Evolutionary conservation across 2,888 invertebrate species (phyloP).

Genomic region (Busseola fusca): DNA sequence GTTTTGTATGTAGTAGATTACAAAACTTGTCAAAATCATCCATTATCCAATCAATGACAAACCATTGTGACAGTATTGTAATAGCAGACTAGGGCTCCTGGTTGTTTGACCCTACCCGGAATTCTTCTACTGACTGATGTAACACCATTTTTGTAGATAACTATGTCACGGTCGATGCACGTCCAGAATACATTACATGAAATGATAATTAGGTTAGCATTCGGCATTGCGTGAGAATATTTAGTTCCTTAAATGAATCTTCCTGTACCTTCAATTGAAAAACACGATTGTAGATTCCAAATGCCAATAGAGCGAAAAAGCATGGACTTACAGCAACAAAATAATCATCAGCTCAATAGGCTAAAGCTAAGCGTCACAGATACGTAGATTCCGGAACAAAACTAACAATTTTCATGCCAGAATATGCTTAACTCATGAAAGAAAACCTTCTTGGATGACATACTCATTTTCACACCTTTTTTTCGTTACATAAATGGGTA

Average conservation of each 20-base stretch:
- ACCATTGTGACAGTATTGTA: too few species aligned
- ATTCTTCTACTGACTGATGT: constrained; percentile 18
- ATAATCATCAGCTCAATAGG: neutral
- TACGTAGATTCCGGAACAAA: neutral
- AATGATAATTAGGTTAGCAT: constrained; percentile 45
- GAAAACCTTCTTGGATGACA: neutral
- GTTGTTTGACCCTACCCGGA: constrained; percentile 17
- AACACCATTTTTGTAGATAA: constrained; percentile 36
- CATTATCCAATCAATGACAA: too few species aligned
- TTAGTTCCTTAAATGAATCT: constrained; percentile 43
- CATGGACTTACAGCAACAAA: constrained; percentile 3
- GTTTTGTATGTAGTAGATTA: too few species aligned
- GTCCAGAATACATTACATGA: constrained; percentile 46
- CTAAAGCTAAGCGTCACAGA: neutral
- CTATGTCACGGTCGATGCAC: constrained; percentile 52
- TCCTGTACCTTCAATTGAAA: constrained; percentile 39
- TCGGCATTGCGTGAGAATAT: constrained; percentile 44
- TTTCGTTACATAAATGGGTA: neutral
- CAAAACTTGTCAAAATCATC: too few species aligned
- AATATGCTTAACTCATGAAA: neutral
- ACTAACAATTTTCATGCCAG: neutral
- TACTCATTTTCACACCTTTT: neutral
- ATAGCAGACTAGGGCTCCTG: too few species aligned
- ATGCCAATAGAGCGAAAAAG: constrained; percentile 11
- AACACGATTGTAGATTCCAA: constrained; percentile 33